Conservation (phyloP, 2,797 vertebrate species). For the Pangasius macronema region DNA sequence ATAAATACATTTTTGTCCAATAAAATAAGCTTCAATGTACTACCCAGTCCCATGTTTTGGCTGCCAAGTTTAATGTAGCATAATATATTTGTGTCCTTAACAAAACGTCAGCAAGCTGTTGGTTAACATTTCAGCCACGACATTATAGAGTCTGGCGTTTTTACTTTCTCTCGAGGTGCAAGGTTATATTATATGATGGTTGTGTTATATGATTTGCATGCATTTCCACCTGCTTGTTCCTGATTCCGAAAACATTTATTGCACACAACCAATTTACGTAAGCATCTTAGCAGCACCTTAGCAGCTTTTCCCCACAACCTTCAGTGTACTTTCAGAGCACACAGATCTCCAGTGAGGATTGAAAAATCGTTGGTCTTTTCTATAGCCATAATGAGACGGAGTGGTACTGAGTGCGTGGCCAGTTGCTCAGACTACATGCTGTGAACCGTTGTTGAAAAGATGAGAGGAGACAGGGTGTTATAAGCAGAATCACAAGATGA, state of each 20-base stretch:
- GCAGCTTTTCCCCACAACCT: neutral
- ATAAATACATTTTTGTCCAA: neutral
- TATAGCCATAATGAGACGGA: conserved; percentile 21
- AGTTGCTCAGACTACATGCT: conserved; percentile 24
- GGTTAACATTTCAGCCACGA: neutral
- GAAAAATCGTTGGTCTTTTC: neutral
- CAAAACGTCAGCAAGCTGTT: neutral
- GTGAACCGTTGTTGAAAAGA: conserved; percentile 33
- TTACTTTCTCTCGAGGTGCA: no score
- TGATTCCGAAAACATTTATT: conserved; percentile 2
- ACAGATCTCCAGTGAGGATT: neutral
- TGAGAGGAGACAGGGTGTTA: conserved; percentile 21
- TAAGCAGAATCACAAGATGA: conserved; percentile 37
- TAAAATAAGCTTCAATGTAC: neutral
- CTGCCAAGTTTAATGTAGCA: neutral
- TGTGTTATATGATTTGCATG: neutral
- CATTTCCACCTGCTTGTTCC: neutral
- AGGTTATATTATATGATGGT: neutral
- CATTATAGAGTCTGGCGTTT: neutral
- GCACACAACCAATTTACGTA: neutral
- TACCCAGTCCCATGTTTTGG: neutral
- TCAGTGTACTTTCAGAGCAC: neutral
- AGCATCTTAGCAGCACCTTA: neutral
- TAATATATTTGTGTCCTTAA: neutral
- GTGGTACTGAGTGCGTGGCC: neutral